These are phyloP conservation scores for Leucophenga varia DNA, from an alignment of 1,140 invertebrate species.

Conservation along the genomic window DNA sequence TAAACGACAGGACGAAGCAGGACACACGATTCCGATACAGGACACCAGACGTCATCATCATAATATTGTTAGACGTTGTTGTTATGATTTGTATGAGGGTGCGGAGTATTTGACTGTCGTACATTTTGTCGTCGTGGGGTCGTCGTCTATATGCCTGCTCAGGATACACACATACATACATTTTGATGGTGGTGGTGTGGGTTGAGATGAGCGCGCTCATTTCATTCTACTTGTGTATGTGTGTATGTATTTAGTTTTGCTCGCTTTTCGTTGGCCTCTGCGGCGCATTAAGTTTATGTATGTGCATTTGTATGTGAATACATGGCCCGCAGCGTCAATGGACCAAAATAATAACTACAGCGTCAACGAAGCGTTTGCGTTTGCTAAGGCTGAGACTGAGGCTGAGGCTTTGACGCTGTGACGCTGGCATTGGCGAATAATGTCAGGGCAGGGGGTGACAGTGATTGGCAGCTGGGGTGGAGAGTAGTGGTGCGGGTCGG, in stretches of 20 bases:
- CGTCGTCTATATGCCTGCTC: neutral
- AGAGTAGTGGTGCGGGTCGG: slow-evolving; percentile 4
- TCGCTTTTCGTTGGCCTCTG: slow-evolving; percentile 16
- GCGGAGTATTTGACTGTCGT: slow-evolving; percentile 9
- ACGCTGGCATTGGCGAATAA: neutral
- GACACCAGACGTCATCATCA: slow-evolving; percentile 45
- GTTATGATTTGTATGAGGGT: no score
- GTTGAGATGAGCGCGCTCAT: slow-evolving; percentile 13
- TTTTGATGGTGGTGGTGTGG: neutral
- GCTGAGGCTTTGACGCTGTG: slow-evolving; percentile 8
- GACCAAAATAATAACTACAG: slow-evolving; percentile 55
- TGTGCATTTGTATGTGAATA: slow-evolving; percentile 18
- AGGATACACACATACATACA: neutral
- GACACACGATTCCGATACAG: slow-evolving; percentile 50
- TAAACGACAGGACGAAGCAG: slow-evolving; percentile 16
- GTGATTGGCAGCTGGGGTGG: slow-evolving; percentile 9
- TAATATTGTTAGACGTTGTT: no score
- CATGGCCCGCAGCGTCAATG: slow-evolving; percentile 54
- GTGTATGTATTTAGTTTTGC: no score
- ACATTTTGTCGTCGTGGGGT: no score
- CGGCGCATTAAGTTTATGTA: slow-evolving; percentile 22
- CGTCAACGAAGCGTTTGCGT: slow-evolving; percentile 18
- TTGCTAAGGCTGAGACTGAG: slow-evolving; percentile 51
- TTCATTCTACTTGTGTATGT: slow-evolving; percentile 10
- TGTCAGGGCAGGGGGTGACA: slow-evolving; percentile 1